Percentiles rank a stretch among this genome's conserved stretches.
Conservation (phyloP, 2,797 vertebrate species). For the Streptopelia turtur region DNA sequence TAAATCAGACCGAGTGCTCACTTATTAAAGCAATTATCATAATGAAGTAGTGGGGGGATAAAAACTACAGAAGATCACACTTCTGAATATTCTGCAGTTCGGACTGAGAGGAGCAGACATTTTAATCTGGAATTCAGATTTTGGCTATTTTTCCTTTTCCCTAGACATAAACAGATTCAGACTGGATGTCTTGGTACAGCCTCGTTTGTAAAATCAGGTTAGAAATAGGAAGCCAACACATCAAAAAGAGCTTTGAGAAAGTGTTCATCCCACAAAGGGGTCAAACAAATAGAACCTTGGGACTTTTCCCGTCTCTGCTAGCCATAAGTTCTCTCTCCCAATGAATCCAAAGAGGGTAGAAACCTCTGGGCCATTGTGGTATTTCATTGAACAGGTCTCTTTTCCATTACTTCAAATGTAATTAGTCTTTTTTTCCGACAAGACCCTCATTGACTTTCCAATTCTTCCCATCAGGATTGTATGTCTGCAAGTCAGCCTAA, state of each 20-base stretch:
- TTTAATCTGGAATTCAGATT: not conserved
- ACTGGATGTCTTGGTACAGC: not conserved
- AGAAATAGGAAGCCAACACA: not conserved
- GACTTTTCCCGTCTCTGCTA: not conserved
- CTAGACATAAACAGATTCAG: not conserved
- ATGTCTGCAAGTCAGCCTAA: not conserved
- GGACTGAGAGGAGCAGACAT: not conserved
- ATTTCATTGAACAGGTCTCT: not conserved
- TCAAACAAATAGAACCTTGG: not conserved
- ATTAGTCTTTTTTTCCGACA: not conserved
- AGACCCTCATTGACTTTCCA: not conserved
- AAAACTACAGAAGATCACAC: not conserved
- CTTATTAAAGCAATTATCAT: not conserved
- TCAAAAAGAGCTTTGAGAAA: not conserved
- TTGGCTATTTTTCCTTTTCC: not conserved
- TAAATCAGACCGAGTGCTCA: not conserved
- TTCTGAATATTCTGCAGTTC: not conserved
- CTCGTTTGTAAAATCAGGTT: not conserved
- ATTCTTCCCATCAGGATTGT: not conserved
- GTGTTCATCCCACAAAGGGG: not conserved
- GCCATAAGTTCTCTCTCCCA: not conserved
- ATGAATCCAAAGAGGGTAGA: not conserved
- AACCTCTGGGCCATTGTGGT: not conserved
- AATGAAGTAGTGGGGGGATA: not conserved
- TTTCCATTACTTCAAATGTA: not conserved